A percentile compares a stretch with the other conserved stretches of the same genome.
phyloP scores from a whole-genome alignment of 2,113 vertebrate genomes.

The Heterocephalus glaber region DNA sequence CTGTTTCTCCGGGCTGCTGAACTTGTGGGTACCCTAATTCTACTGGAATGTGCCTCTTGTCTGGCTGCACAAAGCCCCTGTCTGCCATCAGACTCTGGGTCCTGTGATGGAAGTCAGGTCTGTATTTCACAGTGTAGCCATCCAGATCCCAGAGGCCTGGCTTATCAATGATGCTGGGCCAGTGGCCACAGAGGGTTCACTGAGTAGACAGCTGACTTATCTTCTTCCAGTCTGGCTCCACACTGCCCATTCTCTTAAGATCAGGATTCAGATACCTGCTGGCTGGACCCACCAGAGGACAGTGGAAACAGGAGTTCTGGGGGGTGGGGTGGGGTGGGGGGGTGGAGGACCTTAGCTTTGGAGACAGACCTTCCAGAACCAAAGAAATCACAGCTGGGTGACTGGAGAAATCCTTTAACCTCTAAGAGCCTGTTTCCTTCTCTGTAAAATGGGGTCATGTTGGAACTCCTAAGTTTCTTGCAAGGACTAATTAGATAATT shows the following conservation, averaged over 20 bases:
- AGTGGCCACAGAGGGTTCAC: no score
- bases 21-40: background rate
- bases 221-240: background rate
- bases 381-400: background rate
- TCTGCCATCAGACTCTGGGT: background rate
- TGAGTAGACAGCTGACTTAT: no score
- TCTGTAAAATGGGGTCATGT: background rate
- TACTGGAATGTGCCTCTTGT: background rate
- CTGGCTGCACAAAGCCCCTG: background rate
- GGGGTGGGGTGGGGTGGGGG: accelerated
- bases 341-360: background rate
- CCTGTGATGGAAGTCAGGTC: background rate
- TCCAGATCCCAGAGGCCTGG: background rate
- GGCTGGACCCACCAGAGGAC: background rate
- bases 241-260: accelerated
- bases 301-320: background rate
- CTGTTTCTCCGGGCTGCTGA: background rate
- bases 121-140: background rate
- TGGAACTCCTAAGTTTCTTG: background rate
- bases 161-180: background rate
- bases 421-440: background rate
- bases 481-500: background rate
- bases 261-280: no score
- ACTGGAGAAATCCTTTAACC: background rate
- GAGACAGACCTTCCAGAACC: background rate